Evolutionary conservation across 2,888 invertebrate genomes (phyloP).

Genomic region (Andrena dorsata): DNA sequence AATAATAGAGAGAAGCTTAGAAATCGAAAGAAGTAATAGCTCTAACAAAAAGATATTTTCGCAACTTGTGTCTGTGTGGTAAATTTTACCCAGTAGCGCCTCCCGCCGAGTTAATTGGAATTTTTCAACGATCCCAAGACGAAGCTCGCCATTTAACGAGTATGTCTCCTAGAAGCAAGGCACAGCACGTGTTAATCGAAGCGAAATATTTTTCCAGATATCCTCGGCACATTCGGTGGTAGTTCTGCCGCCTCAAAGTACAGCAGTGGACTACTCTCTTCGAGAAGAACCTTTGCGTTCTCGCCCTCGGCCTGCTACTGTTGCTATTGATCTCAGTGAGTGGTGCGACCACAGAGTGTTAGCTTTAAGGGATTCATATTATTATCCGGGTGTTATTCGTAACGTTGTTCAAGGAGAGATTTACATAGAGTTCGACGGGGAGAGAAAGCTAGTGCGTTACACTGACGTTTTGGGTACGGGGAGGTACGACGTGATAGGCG

Average conservation of each 20-base stretch:
- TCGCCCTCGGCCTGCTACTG: constrained; percentile 80
- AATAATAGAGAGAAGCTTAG: too few relatives aligned
- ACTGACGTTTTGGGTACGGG: constrained; percentile 92
- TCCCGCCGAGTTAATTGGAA: too few relatives aligned
- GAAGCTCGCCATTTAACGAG: neutral
- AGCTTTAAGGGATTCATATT: constrained; percentile 93
- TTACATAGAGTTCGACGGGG: constrained; percentile 93
- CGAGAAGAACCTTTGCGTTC: constrained; percentile 82
- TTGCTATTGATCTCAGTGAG: constrained; percentile 93
- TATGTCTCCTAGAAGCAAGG: neutral
- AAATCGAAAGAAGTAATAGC: too few relatives aligned
- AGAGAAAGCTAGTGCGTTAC: constrained; percentile 90
- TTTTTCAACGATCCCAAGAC: too few relatives aligned
- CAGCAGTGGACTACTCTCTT: constrained; percentile 88
- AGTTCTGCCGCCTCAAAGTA: constrained; percentile 86
- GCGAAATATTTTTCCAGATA: constrained; percentile 67
- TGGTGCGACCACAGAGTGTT: constrained; percentile 97
- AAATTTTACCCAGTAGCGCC: too few relatives aligned
- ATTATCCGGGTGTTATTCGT: constrained; percentile 95
- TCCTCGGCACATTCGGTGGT: constrained; percentile 80
- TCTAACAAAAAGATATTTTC: too few relatives aligned
- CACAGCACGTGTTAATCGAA: neutral
- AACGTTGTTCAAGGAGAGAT: constrained; percentile 90
- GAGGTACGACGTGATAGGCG: constrained; percentile 95
- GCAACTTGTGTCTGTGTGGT: too few relatives aligned